These are phyloP conservation scores for Anastatus disparis DNA, from an alignment of 1,140 invertebrate species.

Conservation along the genomic window DNA sequence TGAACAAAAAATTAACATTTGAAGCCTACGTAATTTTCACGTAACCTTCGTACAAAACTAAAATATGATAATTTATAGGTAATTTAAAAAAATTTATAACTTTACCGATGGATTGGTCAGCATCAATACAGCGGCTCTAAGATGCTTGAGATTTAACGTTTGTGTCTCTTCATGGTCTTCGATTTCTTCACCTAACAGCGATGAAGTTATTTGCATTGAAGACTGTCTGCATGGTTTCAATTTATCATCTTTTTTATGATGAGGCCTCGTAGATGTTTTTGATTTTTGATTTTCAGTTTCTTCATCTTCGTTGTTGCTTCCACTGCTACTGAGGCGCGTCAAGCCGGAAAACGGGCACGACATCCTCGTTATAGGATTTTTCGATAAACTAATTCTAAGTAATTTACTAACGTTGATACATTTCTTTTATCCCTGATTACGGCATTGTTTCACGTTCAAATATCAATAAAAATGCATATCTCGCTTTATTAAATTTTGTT, in stretches of 20 bases:
- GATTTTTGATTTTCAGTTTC: slow-evolving; percentile 38
- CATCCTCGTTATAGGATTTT: too few relatives aligned
- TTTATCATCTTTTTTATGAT: slow-evolving; percentile 44
- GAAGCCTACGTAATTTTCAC: too few relatives aligned
- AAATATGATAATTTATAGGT: too few relatives aligned
- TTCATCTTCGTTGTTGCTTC: slow-evolving; percentile 39
- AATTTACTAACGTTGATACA: too few relatives aligned
- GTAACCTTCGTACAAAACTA: too few relatives aligned
- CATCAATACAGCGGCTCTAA: slow-evolving; percentile 69
- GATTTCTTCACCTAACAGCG: slow-evolving; percentile 60
- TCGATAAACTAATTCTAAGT: too few relatives aligned
- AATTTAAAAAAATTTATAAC: too few relatives aligned
- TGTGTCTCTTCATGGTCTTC: slow-evolving; percentile 67
- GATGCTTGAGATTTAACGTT: slow-evolving; percentile 70
- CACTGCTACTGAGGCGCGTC: slow-evolving; percentile 43
- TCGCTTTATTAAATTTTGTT: too few relatives aligned
- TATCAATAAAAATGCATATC: too few relatives aligned
- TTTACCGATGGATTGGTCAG: slow-evolving; percentile 71
- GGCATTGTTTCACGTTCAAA: too few relatives aligned
- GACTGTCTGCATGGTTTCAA: slow-evolving; percentile 62
- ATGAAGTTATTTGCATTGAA: slow-evolving; percentile 66
- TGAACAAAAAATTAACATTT: too few relatives aligned
- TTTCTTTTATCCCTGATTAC: too few relatives aligned
- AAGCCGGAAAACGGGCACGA: slow-evolving; percentile 61
- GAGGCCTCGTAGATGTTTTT: slow-evolving; percentile 35